A percentile compares a stretch with the other conserved stretches of the same genome.
These are phyloP conservation scores for Cyprinus carpio DNA, from an alignment of 2,113 vertebrate species.

Conservation along the genomic window DNA sequence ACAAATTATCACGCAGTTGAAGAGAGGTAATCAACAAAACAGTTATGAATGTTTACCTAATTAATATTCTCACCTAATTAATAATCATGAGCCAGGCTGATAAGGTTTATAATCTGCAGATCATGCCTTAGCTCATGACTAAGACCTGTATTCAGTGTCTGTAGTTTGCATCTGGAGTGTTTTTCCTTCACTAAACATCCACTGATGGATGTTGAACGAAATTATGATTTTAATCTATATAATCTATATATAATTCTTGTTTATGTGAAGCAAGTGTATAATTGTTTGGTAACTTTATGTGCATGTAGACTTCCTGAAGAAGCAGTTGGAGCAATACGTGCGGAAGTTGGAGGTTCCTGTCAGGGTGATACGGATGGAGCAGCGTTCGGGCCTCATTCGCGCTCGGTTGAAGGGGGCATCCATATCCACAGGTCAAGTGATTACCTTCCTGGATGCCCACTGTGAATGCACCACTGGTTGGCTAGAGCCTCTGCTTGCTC, in stretches of 20 bases:
- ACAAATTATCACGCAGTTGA: neutral
- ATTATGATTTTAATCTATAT: neutral
- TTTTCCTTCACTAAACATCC: neutral
- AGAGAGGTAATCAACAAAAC: neutral
- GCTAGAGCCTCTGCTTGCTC: constrained; percentile 93
- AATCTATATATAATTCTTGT: neutral
- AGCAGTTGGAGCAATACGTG: constrained; percentile 91
- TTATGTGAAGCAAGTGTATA: neutral
- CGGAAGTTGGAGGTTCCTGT: constrained; percentile 90
- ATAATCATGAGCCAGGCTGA: too few species aligned
- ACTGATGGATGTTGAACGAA: neutral
- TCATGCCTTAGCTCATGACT: too few species aligned
- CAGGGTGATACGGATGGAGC: constrained; percentile 95
- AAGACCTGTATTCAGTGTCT: too few species aligned
- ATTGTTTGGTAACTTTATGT: constrained; percentile 21
- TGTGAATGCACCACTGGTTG: constrained; percentile 97
- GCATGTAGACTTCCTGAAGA: constrained; percentile 90
- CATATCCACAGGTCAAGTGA: constrained; percentile 94
- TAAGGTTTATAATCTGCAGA: too few species aligned
- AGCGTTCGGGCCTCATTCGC: constrained; percentile 93
- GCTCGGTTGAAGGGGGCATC: constrained; percentile 95
- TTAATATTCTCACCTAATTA: neutral
- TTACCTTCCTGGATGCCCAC: constrained; percentile 97
- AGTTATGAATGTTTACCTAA: neutral
- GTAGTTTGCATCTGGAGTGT: too few species aligned